Evolutionary conservation across 2,113 vertebrate genomes (phyloP), one percentile per base, ranked within the genome.

Genomic region (Sylvia atricapilla): DNA sequence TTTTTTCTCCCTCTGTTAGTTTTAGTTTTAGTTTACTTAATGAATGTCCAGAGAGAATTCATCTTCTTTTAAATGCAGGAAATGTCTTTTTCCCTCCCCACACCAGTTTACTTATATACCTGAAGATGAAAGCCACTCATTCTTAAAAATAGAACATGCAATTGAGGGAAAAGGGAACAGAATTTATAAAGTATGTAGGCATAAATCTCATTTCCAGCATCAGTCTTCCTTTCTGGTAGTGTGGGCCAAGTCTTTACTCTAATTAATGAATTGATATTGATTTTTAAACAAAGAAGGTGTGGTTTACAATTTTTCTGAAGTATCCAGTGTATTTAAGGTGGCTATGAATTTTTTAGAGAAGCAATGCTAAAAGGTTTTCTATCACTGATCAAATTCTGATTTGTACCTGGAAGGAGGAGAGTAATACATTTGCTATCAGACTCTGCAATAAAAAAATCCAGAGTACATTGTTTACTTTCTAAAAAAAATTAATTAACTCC

Each of bases 211-310:
- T 70, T 93, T 83, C 20, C 33, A 94, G n/a, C 46, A 55, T 90
- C 68, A 87, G 0, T 86, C 80, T 86, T 93, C 1, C 2, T 77
- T 91, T 87, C 52, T 95, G 63, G 23, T 86, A 70, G 35, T 63
- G 21, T 70, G 39, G 50, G 50, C 70, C 67, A 83, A 50, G 33
- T 79, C 55, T 90, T 87, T 68, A 47, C 66, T 91, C 63, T 35
- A 75, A 59, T 77, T 84, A 86, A 73, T 95, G 28, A 95, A 67
- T 52, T 90, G 3, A 7, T 96, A 92, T 20, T 74, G 72, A 92
- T 90, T 94, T 94, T 92, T 94, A 84, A 92, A 69, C 68, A 90
- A 59, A 84, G 28, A 58, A 84, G 64, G 11, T 37, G 24, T 41
- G 19, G 79, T 95, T 90, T 53, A 53, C n/a, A 23, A 43, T 52